Conservation (phyloP, 2,888 invertebrate species). For the Hoplodrina blanda region DNA sequence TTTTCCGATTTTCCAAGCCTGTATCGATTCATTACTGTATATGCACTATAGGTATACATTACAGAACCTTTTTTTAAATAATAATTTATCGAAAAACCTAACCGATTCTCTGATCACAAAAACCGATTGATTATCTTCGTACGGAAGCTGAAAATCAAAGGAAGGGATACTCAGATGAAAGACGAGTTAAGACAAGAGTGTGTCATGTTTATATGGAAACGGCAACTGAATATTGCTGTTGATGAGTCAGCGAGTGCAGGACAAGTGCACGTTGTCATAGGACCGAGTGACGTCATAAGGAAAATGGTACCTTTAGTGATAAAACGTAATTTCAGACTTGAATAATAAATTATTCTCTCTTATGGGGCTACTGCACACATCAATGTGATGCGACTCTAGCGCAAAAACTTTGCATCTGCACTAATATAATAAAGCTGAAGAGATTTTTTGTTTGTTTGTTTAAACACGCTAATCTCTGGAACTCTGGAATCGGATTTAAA, state of each 20-base stretch:
- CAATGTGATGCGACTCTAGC: neutral
- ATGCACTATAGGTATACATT: too few species aligned
- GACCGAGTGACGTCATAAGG: constrained; percentile 29
- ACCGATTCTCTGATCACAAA: constrained; percentile 5
- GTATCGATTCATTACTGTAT: neutral
- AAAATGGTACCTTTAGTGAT: constrained; percentile 1
- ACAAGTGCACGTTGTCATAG: constrained; percentile 20
- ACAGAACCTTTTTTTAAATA: neutral
- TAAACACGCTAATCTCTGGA: too few species aligned
- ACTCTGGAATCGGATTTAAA: too few species aligned
- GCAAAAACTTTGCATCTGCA: neutral
- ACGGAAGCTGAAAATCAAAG: constrained; percentile 29
- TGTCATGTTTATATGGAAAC: constrained; percentile 36
- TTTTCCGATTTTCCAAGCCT: too few species aligned
- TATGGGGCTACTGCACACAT: neutral
- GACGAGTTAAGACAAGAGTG: constrained; percentile 20
- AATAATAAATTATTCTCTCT: neutral
- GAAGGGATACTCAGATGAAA: constrained; percentile 14
- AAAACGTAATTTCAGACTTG: neutral
- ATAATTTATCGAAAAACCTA: constrained; percentile 16
- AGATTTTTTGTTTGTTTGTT: too few species aligned
- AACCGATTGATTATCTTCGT: constrained; percentile 9
- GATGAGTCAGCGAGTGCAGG: constrained; percentile 30
- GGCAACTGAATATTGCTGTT: constrained; percentile 13
- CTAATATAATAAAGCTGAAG: too few species aligned